Evolutionary conservation across 2,797 vertebrate species (phyloP), one percentile per base, ranked within the genome.

Genomic region (Diplodus sargus): DNA sequence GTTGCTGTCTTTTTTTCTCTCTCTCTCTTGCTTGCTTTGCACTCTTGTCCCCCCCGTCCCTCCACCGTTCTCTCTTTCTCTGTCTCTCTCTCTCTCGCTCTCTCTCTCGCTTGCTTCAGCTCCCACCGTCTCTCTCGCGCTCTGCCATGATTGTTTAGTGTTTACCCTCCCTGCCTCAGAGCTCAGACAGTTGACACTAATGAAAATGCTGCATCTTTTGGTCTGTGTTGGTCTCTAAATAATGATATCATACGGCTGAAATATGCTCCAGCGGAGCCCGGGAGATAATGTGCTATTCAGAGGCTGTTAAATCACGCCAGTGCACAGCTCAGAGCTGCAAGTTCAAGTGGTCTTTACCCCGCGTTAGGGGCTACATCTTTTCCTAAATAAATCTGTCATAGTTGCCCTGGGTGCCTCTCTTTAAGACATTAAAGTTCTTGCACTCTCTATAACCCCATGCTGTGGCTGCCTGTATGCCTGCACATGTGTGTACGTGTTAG

Each of bases 91-190:
- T 56, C 39, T 56, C 28, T 42, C 45, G 64, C 45, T 60, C n/a
- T 56, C 22, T 66, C 34, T 62, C 42, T 34, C 10, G 0, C 56
- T 60, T 23, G 61, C 67, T 63, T 22, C 58, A 43, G 18, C 81
- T 76, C 74, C 68, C 72, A 59, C 77, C 23, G 51, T 67, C 74
- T 79, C 81, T 91, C 87, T 91, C 90, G 3, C 28, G 79, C 95
- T 93, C 92, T 94, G 91, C 94, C 94, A 87, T 90, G 75, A 60
- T 91, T 92, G 95, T 97, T 97, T 96, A 94, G 95, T 95, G 94
- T 96, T 96, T 96, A 94, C 94, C 87, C 91, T 86, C 93, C 86
- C 86, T 76, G 80, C 92, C 92, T 90, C 94, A 76, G 94, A 96
- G 95, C 95, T 91, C 91, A 92, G 92, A 92, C 94, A 95, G 95